Base-by-base conservation (phyloP, 2,113 vertebrate species). In the Chaetorhynchus papuensis region DNA sequence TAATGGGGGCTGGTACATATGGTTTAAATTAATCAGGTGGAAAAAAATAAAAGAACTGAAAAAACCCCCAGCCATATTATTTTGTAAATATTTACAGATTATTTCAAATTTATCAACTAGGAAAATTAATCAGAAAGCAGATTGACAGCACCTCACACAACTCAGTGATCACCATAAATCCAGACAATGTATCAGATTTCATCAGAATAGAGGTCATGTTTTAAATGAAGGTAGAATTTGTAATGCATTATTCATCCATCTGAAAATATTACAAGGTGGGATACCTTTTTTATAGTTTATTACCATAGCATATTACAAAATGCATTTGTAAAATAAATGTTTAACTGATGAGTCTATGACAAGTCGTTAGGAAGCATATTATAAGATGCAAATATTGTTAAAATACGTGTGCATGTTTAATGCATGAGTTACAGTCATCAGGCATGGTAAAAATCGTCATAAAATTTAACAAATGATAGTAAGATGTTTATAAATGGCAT, bases 311-410 rank as follows among this genome's bases (percentile, higher is more conserved):
- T 85, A 96, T 96, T 96, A 96, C 95, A 95, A 97, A 96, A 83
- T 91, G 84, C 91, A 95, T 97, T 97, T 96, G 94, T 94, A 64
- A 92, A 97, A 96, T 92, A 97, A 98, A 97, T 94, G 64, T 95
- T 97, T 97, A 96, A 96, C 87, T 21, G 92, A 87, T 89, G 91
- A 94, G 59, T 89, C 89, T 89, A 75, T 87, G 96, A 96, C 86
- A 94, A 97, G 81, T 93, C 7, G 94, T 96, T 97, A 97, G 93
- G 95, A 97, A 96, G 91, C 94, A 72, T 94, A 97, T 97, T 95
- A 97, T 97, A 97, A 96, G 79, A 98, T 98, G 97, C 94, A 98
- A 98, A 98, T 97, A 97, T 94, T 97, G 94, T 96, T 95, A 97
- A 97, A 98, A 97, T 97, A 96, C 31, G 93, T 96, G 93, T 97